These are phyloP conservation scores for Larimichthys crocea DNA, from an alignment of 2,113 vertebrate genomes.

Conservation along the genomic window DNA sequence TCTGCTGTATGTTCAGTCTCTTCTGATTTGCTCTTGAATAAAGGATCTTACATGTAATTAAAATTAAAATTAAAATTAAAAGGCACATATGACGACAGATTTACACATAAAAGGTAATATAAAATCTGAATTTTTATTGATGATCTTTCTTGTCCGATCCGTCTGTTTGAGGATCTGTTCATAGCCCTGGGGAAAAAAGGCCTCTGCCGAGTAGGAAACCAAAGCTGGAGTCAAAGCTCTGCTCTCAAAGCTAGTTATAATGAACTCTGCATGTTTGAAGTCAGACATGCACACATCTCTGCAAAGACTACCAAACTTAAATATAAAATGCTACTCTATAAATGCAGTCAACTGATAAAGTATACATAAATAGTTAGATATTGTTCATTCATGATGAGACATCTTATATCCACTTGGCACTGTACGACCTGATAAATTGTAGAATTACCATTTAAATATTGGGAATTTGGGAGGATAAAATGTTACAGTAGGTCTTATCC, in stretches of 20 bases:
- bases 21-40: constrained; percentile 15
- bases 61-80: constrained; percentile 8
- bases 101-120: constrained; percentile 35
- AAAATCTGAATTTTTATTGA: constrained; percentile 46
- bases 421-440: neutral
- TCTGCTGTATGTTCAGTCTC: neutral
- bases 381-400: neutral
- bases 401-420: neutral
- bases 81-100: constrained; percentile 13
- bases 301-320: constrained; percentile 27
- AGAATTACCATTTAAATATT: neutral
- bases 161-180: constrained; percentile 51
- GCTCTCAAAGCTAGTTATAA: constrained; percentile 61
- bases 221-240: constrained; percentile 42
- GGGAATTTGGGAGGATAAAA: neutral
- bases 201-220: constrained; percentile 36
- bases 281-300: constrained; percentile 13
- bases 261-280: constrained; percentile 53
- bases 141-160: constrained; percentile 42
- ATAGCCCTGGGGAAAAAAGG: constrained; percentile 13
- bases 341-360: neutral
- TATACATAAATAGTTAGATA: neutral
- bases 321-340: neutral
- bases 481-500: neutral
- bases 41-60: neutral